Conservation (phyloP, 2,113 vertebrate genomes). For the Ophthalmolycus amberensis region DNA sequence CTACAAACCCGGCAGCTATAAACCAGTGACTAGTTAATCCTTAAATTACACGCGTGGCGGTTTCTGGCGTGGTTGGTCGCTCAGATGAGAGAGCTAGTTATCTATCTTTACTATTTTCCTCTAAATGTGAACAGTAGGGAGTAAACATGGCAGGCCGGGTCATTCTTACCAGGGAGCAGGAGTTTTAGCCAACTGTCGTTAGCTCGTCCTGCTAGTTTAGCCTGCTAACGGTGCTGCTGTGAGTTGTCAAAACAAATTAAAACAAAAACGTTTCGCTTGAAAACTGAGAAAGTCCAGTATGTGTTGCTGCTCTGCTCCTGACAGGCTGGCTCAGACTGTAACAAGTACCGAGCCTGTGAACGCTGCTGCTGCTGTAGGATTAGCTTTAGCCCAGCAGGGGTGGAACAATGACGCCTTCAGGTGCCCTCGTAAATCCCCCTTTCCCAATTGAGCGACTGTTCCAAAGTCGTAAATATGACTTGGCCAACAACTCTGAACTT, state of each 20-base stretch:
- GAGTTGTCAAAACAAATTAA: slow-evolving; percentile 1
- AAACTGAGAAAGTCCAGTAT: neutral
- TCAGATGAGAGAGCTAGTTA: slow-evolving; percentile 4
- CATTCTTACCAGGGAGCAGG: slow-evolving; percentile 71
- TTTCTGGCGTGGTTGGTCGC: neutral
- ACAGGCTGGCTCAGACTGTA: neutral
- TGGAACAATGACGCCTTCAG: slow-evolving; percentile 67
- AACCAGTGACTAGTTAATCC: neutral
- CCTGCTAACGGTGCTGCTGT: slow-evolving; percentile 27
- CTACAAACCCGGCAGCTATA: neutral
- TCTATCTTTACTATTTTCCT: slow-evolving; percentile 6
- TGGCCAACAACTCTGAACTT: neutral
- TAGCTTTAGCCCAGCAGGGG: slow-evolving; percentile 64
- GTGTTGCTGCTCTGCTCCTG: neutral
- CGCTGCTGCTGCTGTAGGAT: slow-evolving; percentile 33
- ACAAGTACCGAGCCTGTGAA: neutral
- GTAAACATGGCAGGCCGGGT: slow-evolving; percentile 62
- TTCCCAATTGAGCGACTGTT: neutral
- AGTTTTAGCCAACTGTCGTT: slow-evolving; percentile 61
- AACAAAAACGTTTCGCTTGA: neutral
- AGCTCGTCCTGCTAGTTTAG: slow-evolving; percentile 59
- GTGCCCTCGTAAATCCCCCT: slow-evolving; percentile 36
- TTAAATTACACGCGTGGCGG: neutral
- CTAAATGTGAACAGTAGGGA: slow-evolving; percentile 21
- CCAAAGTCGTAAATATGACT: neutral